Evolutionary conservation across 2,113 vertebrate genomes (phyloP).

Genomic region (Noctilio leporinus): DNA sequence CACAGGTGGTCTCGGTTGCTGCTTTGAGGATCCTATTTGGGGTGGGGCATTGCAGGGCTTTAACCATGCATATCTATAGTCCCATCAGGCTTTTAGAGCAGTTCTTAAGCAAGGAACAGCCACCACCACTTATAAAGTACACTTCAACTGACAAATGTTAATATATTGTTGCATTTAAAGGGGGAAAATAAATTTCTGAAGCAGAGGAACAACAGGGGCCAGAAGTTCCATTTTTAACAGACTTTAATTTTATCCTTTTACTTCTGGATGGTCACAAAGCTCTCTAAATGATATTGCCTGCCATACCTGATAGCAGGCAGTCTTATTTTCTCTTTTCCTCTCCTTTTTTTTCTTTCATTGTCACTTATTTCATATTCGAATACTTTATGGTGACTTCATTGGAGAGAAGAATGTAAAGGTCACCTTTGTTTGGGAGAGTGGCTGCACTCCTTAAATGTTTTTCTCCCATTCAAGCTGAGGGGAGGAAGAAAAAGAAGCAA

Average conservation of each 20-base stretch:
- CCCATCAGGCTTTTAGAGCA: not conserved
- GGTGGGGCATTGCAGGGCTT: not conserved
- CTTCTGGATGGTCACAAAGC: not conserved
- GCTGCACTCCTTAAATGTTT: not conserved
- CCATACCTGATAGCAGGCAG: not conserved
- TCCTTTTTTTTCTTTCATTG: not conserved
- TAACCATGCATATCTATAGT: not conserved
- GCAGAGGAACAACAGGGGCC: not conserved
- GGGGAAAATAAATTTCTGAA: not conserved
- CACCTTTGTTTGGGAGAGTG: not conserved
- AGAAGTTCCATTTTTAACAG: not conserved
- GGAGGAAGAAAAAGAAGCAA: not conserved
- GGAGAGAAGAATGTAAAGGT: not conserved
- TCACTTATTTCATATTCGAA: not conserved
- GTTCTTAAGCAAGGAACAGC: not conserved
- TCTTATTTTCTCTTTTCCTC: not conserved
- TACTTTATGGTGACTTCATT: not conserved
- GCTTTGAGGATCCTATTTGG: not conserved
- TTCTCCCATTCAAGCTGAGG: not conserved
- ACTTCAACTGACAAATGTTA: not conserved
- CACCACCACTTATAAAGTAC: not conserved
- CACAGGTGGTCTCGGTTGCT: not conserved
- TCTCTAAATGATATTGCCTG: not conserved
- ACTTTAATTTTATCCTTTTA: not conserved
- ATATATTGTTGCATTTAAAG: not conserved